Evolutionary conservation across 2,888 invertebrate species (phyloP), one percentile per base, ranked within the genome.

Genomic region (Tiliacea aurago): DNA sequence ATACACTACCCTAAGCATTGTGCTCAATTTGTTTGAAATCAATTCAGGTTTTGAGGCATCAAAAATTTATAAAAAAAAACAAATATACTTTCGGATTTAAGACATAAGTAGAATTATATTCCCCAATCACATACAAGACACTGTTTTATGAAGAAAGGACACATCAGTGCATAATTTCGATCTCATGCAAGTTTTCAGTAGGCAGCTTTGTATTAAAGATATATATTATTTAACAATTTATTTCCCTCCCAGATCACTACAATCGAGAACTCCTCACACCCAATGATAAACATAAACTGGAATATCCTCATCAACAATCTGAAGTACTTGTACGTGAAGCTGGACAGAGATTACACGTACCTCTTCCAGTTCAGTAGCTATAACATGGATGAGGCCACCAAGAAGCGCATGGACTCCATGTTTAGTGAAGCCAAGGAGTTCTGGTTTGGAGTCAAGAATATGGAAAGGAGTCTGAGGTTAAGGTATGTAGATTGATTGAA

Each of bases 301-400:
- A 93, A 93, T 0, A 83, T 84, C 47, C 89, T 96, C 0, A 94
- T 96, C 59, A 92, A 85, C 65, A 93, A 89, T 20, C 76, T 96
- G 4, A 94, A 94, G 76, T 81, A 86, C 0, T 78, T 96, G 0
- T 95, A 95, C 76, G 78, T 90, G 1, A 93, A 90, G 55, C 71
- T 96, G 10, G 89, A 94, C 28, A 76, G 79, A 0, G 93, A 94
- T 63, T 95, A 95, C 72, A 92, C 95, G 0, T 96, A 95, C 76
- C 59, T 96, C 2, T 93, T 96, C 69, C 91, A 95, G 65, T 95
- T 90, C 80, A 88, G 90, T 18, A 90, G 84, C 7, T 96, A 91
- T 56, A 91, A 91, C 9, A 94, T 96, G 94, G 87, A 91, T 62
- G 83, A 82, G 2, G 73, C 71, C 0, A 84, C 78, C 47, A 90